A percentile compares a stretch with the other conserved stretches of the same genome.
Conservation (phyloP, 2,888 invertebrate species). For the Acrobasis suavella region DNA sequence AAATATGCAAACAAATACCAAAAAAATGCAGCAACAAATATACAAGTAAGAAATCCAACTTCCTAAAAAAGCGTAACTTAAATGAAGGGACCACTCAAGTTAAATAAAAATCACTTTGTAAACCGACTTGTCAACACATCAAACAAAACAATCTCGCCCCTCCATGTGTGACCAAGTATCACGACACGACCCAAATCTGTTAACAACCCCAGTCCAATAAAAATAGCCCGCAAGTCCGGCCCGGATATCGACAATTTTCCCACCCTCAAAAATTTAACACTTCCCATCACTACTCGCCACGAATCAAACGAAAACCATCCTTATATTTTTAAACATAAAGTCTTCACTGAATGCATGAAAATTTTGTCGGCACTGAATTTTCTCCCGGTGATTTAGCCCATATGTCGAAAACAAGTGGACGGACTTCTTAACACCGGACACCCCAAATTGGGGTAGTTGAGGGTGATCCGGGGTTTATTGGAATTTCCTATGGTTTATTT, state of each 20-base stretch:
- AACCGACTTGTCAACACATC: conserved; percentile 50
- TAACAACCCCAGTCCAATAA: conserved; percentile 76
- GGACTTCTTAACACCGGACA: conserved; percentile 75
- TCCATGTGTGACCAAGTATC: conserved; percentile 65
- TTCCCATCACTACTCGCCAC: conserved; percentile 26
- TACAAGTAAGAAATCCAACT: not conserved
- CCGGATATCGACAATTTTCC: conserved; percentile 74
- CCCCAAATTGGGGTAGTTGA: conserved; percentile 71
- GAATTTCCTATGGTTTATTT: conserved; percentile 73
- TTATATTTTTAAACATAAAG: conserved; percentile 31
- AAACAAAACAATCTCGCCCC: conserved; percentile 45
- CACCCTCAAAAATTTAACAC: conserved; percentile 64
- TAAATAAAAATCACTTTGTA: conserved; percentile 6
- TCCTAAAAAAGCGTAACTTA: not conserved
- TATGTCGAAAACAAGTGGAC: conserved; percentile 76
- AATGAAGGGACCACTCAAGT: not conserved
- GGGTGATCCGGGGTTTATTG: conserved; percentile 71
- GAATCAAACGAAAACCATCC: conserved; percentile 33
- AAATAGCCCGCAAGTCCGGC: conserved; percentile 71
- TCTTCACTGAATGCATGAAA: conserved; percentile 27
- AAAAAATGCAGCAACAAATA: not conserved
- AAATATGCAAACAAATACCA: not conserved
- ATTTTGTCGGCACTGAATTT: conserved; percentile 37
- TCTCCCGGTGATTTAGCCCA: conserved; percentile 68
- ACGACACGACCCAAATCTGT: conserved; percentile 58